These are phyloP conservation scores for Panagrolaimus sp. DNA, from an alignment of 1,140 invertebrate species.

Conservation along the genomic window DNA sequence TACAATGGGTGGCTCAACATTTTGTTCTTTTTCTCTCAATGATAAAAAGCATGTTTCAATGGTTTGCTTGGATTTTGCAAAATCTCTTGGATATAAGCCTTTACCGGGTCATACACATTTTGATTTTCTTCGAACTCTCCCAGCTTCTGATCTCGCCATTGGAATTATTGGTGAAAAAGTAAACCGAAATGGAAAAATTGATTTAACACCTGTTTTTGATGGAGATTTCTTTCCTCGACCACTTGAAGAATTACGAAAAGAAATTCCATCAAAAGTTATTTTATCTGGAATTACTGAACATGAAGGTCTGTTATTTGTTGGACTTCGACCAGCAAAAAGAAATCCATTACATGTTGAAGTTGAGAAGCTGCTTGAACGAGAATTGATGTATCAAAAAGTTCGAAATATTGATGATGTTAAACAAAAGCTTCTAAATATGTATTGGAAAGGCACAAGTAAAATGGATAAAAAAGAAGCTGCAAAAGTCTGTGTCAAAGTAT, in stretches of 20 bases:
- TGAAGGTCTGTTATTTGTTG: constrained; percentile 42
- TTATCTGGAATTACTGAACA: constrained; percentile 40
- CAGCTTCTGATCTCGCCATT: not conserved
- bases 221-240: constrained; percentile 47
- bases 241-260: constrained; percentile 39
- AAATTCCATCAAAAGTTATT: constrained; percentile 39
- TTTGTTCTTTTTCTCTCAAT: constrained; percentile 14
- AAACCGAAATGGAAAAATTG: constrained; percentile 4
- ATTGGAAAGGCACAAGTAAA: not conserved
- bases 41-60: not conserved
- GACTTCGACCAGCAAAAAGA: constrained; percentile 13
- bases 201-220: constrained; percentile 37
- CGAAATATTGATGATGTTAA: not conserved
- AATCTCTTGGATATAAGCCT: not conserved
- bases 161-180: constrained; percentile 18
- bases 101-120: not conserved
- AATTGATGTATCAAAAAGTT: constrained; percentile 9
- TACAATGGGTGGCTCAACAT: constrained; percentile 13
- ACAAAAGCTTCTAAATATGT: constrained; percentile 5
- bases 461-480: not conserved
- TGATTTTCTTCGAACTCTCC: constrained; percentile 16
- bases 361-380: constrained; percentile 13
- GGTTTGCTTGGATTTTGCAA: not conserved
- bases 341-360: constrained; percentile 24
- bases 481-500: too few relatives aligned